Base-by-base conservation (phyloP, 2,888 invertebrate species). In the Lobophora halterata region DNA sequence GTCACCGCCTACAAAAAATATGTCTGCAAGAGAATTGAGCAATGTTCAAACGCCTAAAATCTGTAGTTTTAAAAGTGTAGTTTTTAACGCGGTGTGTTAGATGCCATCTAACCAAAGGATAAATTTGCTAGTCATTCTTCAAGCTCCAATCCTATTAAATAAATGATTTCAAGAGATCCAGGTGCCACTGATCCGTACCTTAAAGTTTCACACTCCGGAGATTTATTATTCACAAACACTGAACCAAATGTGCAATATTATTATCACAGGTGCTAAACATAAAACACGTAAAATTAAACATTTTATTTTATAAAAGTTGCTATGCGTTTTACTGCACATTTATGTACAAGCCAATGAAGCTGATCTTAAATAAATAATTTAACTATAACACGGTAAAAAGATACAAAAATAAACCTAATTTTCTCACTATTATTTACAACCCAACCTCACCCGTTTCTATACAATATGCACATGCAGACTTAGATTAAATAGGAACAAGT, bases 401-500 rank as follows among this genome's bases (percentile, higher is more conserved):
- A 50, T 61, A 47, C 49, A 49, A 49, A 49, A 63, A 55, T 52
- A 54, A 52, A 49, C 41, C 44, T 51, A 58, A 44, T 46, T 52
- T 38, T 60, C 57, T 65, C 65, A 58, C 58, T 70, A 72, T n/a
- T n/a, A n/a, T 76, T 51, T 69, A 75, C 69, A 65, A 58, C 60
- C 57, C 58, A 56, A 57, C 55, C 65, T 45, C 52, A 48, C 58
- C 59, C 43, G 30, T 50, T 55, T 65, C 60, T 60, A 61, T 56
- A 65, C 55, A 59, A 57, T 62, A 51, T 66, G 68, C 64, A 71
- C 63, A 67, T 38, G 56, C 69, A 74, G 70, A 71, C 75, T 72
- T 72, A 76, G 76, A 77, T 76, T 74, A 77, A 76, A 76, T 74
- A 78, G 74, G 74, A 75, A 76, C 74, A 64, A 71, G 50, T 61